A percentile compares a stretch with the other conserved stretches of the same genome.
phyloP scores from a whole-genome alignment of 2,888 invertebrate species.

The Napeogenes sylphis region DNA sequence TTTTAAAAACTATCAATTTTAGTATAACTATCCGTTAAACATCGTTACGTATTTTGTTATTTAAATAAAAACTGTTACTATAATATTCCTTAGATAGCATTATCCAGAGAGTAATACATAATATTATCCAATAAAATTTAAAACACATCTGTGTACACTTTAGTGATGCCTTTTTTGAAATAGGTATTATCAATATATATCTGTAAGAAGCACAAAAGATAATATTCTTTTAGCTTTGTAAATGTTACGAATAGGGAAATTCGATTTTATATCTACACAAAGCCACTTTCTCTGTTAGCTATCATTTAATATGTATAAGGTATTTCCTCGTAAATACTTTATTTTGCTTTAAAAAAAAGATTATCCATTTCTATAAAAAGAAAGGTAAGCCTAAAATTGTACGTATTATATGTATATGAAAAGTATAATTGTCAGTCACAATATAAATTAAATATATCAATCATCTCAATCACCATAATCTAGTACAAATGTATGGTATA shows the following conservation, averaged over 20 bases:
- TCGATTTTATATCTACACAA: background rate
- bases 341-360: background rate
- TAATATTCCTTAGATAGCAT: too few species aligned
- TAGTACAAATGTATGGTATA: too few species aligned
- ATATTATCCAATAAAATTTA: background rate
- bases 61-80: too few species aligned
- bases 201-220: constrained; percentile 35
- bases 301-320: background rate
- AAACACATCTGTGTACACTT: constrained; percentile 39
- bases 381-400: too few species aligned
- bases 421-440: too few species aligned
- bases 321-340: background rate
- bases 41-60: too few species aligned
- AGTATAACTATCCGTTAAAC: too few species aligned
- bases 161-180: constrained; percentile 45
- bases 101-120: too few species aligned
- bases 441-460: background rate
- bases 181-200: constrained; percentile 52
- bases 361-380: too few species aligned
- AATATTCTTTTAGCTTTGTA: constrained; percentile 9
- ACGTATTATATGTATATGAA: too few species aligned
- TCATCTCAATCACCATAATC: too few species aligned
- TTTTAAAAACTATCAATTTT: too few species aligned
- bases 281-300: background rate
- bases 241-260: constrained; percentile 1